Evolutionary conservation across 2,888 invertebrate genomes (phyloP).

Genomic region (Phoronis australis): DNA sequence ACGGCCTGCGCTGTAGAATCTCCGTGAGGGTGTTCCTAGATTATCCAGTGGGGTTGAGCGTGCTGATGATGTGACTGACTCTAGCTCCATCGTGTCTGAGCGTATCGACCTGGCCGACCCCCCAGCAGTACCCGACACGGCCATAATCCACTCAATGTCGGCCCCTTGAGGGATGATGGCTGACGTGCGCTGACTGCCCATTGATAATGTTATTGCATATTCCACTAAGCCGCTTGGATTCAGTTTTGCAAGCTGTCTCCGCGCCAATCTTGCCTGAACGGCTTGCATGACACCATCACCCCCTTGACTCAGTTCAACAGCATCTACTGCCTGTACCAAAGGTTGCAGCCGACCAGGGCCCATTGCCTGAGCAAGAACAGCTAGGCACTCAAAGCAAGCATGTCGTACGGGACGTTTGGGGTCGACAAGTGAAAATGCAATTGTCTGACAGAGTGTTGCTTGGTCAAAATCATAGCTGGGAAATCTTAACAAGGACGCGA

Average conservation of each 20-base stretch:
- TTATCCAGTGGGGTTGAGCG: constrained; percentile 20
- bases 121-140: constrained; percentile 52
- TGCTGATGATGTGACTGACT: constrained; percentile 27
- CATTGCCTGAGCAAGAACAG: constrained; percentile 70
- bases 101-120: constrained; percentile 33
- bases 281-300: constrained; percentile 59
- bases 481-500: constrained; percentile 71
- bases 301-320: constrained; percentile 49
- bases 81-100: constrained; percentile 34
- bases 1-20: constrained; percentile 45
- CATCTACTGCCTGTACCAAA: constrained; percentile 57
- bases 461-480: constrained; percentile 71
- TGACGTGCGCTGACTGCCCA: constrained; percentile 43
- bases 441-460: constrained; percentile 51
- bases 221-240: constrained; percentile 69
- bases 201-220: constrained; percentile 66
- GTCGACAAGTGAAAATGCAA: constrained; percentile 57
- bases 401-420: constrained; percentile 71
- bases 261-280: constrained; percentile 68
- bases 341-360: constrained; percentile 59
- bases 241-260: constrained; percentile 67
- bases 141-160: constrained; percentile 73
- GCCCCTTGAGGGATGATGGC: constrained; percentile 53
- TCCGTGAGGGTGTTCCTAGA: constrained; percentile 23
- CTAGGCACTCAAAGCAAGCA: constrained; percentile 73